Base-by-base conservation (phyloP, 2,888 invertebrate species). In the Eristalinus sepulchralis region DNA sequence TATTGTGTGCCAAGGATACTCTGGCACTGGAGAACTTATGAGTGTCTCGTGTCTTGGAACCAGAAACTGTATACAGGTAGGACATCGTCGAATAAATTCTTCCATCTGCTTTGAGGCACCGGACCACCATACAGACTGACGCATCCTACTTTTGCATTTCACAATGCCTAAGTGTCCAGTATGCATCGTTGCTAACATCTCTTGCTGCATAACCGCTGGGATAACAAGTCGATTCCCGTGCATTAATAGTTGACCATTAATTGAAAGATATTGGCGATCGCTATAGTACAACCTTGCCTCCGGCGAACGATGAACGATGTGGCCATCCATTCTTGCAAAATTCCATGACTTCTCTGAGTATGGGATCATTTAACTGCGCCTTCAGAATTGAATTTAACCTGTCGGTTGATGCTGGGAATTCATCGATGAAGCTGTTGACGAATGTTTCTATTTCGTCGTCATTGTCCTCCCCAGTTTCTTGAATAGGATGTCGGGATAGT, bases 351-450 rank as follows among this genome's bases (percentile, higher is more conserved):
- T 31, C 31, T 6, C 6, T 31, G 4, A 59, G n/a, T 10, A 36
- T 20, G 0, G 64, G 63, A 17, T 71, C 66, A 1, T 79, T 22
- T 13, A 13, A 11, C 17, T 80, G 73, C 2, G 64, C 72, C 24
- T 11, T n/a, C 2, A 27, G 27, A 27, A 27, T 27, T 27, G 27
- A 27, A 5, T n/a, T n/a, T n/a, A 80, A 47, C 11, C 67, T 73
- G 2, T 80, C 67, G 1, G 66, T 67, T 57, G 60, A 66, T 17
- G 67, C 66, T 20, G 67, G 80, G n/a, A 80, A 31, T 11, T 68
- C 73, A 8, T 66, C 55, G 1, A 80, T 22, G 22, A 80, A 60
- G 66, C 72, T 72, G 57, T 80, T 80, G 33, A 80, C 20, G 4
- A 66, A 80, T 1, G 59, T 67, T 11, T 80, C 72, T 9, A 80